Percentiles rank a stretch among this genome's conserved stretches.
Evolutionary conservation across 2,797 vertebrate species (phyloP).

Genomic region (Poecile montanus): DNA sequence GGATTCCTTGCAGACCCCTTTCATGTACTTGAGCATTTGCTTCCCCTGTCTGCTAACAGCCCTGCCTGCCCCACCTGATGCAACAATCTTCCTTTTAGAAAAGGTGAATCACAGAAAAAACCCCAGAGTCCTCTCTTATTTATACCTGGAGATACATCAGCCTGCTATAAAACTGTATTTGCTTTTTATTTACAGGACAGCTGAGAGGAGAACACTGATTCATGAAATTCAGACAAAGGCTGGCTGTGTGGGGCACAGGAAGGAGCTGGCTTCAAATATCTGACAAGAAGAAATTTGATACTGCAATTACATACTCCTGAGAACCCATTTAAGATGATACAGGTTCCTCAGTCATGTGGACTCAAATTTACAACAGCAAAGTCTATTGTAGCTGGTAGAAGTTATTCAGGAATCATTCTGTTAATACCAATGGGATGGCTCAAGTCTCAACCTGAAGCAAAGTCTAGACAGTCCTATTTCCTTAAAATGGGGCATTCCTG

Average conservation of each 20-base stretch:
- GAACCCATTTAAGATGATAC: background rate
- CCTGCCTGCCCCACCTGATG: background rate
- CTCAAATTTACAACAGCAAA: background rate
- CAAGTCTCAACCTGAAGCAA: background rate
- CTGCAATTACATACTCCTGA: background rate
- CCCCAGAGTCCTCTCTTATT: background rate
- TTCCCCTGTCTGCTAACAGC: background rate
- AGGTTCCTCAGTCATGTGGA: background rate
- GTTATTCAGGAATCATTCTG: background rate
- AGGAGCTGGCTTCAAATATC: background rate
- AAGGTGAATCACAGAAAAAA: background rate
- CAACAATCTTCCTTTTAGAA: background rate
- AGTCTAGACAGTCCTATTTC: background rate
- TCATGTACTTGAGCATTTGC: accelerated
- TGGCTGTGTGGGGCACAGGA: background rate
- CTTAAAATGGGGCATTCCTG: background rate
- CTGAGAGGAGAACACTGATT: background rate
- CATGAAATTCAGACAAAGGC: background rate
- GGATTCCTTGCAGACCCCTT: background rate
- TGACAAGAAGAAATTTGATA: background rate
- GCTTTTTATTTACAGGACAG: background rate
- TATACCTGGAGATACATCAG: background rate
- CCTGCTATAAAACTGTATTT: background rate
- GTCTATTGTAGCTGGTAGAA: background rate
- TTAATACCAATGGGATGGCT: background rate